Percentiles rank a stretch among this genome's conserved stretches.
Conservation (phyloP, 2,113 vertebrate genomes). For the Psammodynastes pulverulentus region DNA sequence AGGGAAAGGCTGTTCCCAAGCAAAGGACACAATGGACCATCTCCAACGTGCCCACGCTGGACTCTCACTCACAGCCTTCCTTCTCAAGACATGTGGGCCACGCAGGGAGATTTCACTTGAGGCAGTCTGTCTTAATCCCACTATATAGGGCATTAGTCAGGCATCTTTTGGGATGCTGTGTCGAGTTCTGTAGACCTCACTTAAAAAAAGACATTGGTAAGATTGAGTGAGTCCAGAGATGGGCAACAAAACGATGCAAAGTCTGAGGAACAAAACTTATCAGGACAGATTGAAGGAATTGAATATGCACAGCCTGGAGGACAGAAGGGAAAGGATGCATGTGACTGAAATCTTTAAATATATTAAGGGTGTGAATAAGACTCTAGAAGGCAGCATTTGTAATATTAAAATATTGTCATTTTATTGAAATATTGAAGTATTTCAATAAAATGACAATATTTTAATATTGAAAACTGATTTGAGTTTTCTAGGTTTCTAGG, state of each 20-base stretch:
- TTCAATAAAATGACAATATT: too few relatives aligned
- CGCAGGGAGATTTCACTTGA: neutral
- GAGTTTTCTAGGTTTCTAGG: neutral
- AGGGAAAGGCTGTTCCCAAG: neutral
- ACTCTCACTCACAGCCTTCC: neutral
- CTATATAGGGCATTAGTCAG: neutral
- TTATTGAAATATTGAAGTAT: neutral
- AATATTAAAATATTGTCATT: neutral
- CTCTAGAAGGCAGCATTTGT: neutral
- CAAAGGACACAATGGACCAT: neutral
- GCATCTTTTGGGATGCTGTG: neutral
- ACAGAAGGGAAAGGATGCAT: neutral
- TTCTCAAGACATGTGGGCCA: neutral
- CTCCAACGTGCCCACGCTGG: neutral
- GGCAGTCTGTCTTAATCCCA: neutral
- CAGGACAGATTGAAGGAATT: neutral
- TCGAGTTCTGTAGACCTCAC: neutral
- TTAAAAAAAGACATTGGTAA: neutral
- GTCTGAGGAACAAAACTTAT: neutral
- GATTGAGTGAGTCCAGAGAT: neutral
- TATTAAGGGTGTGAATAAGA: neutral
- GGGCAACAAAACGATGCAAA: neutral
- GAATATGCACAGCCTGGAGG: neutral
- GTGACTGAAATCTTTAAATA: neutral
- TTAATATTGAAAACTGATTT: too few relatives aligned